A percentile compares a stretch with the other conserved stretches of the same genome.
Evolutionary conservation across 2,888 invertebrate genomes (phyloP).

Genomic region (Dolomedes plantarius): DNA sequence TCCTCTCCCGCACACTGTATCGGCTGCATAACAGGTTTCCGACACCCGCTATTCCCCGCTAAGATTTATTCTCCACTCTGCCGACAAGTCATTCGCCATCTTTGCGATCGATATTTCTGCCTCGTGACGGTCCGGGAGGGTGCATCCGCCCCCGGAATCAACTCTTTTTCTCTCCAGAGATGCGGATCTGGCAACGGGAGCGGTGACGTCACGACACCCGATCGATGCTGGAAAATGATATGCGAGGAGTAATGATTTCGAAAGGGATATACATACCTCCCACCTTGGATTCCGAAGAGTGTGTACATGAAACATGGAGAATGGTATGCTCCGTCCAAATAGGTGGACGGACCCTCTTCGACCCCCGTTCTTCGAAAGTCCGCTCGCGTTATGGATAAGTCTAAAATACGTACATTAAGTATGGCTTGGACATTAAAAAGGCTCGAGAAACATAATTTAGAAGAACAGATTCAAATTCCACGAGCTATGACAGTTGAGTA

Average conservation of each 20-base stretch:
- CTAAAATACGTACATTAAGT: too few relatives aligned
- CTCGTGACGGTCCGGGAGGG: background rate
- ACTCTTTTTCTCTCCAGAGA: background rate
- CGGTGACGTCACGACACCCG: conserved; percentile 3
- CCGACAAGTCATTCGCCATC: conserved; percentile 71
- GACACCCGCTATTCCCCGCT: background rate
- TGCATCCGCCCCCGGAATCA: background rate
- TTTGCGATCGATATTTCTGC: conserved; percentile 63
- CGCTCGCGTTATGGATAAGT: too few relatives aligned
- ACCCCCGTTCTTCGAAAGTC: too few relatives aligned
- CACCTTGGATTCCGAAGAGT: background rate
- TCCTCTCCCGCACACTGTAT: background rate
- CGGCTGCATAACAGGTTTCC: conserved; percentile 3
- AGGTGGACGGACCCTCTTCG: too few relatives aligned
- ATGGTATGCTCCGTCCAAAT: background rate
- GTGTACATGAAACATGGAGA: background rate
- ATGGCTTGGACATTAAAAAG: too few relatives aligned
- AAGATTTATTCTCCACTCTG: conserved; percentile 21
- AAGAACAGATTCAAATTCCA: too few relatives aligned
- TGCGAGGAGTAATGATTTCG: background rate
- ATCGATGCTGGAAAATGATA: conserved; percentile 6
- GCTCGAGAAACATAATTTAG: too few relatives aligned
- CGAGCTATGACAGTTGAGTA: background rate
- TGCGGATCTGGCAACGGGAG: conserved; percentile 12
- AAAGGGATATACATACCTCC: background rate